Evolutionary conservation across 2,113 vertebrate species (phyloP).

Genomic region (Perognathus longimembris): DNA sequence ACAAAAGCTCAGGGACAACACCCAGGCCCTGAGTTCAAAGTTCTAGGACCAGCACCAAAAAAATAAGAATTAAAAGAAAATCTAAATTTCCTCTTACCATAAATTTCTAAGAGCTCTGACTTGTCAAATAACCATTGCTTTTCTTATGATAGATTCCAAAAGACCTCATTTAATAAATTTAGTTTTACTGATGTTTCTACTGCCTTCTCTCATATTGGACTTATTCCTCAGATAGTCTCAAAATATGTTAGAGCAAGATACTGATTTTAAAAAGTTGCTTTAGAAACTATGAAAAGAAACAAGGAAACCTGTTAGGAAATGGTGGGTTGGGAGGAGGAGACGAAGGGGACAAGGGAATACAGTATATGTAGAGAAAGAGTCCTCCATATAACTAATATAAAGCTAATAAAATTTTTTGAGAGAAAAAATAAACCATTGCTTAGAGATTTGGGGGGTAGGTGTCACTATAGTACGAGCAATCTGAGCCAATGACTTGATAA

Average conservation of each 20-base stretch:
- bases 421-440: too few species aligned
- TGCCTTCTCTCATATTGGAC: neutral
- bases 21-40: too few species aligned
- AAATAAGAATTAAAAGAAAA: too few species aligned
- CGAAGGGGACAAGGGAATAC: too few species aligned
- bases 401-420: too few species aligned
- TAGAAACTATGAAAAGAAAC: too few species aligned
- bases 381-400: too few species aligned
- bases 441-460: neutral
- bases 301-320: too few species aligned
- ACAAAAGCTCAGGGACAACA: too few species aligned
- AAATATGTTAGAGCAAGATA: neutral
- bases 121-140: neutral
- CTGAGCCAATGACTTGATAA: neutral
- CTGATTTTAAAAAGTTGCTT: neutral
- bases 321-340: too few species aligned
- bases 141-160: neutral
- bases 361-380: neutral
- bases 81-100: neutral
- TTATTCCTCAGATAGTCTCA: constrained; percentile 23
- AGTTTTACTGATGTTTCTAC: neutral
- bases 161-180: neutral
- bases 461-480: neutral
- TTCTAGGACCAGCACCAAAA: too few species aligned
- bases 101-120: neutral